phyloP scores from a whole-genome alignment of 2,888 invertebrate species.

The Pristionchus maxplancki region DNA sequence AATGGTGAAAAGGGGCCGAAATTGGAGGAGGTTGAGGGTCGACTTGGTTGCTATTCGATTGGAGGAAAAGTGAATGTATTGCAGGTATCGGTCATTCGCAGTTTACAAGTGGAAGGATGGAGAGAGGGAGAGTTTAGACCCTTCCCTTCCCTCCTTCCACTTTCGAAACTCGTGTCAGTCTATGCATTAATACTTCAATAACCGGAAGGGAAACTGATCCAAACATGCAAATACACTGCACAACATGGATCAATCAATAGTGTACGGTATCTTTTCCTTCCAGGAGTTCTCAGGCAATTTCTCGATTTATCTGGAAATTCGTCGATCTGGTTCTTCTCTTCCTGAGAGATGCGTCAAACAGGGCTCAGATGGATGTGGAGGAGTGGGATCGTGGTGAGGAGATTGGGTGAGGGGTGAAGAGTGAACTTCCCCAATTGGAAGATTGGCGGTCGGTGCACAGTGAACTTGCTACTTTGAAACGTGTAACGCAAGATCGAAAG shows the following conservation, averaged over 20 bases:
- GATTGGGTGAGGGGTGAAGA: neutral
- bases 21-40: conserved; percentile 61
- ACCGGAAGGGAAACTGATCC: conserved; percentile 28
- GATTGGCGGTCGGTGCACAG: neutral
- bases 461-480: neutral
- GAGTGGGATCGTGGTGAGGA: conserved; percentile 74
- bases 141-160: neutral
- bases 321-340: conserved; percentile 73
- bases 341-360: conserved; percentile 74
- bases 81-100: conserved; percentile 55
- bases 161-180: conserved; percentile 34
- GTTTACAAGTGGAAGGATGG: conserved; percentile 20
- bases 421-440: neutral
- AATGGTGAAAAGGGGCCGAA: conserved; percentile 72
- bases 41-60: conserved; percentile 66
- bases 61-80: conserved; percentile 74
- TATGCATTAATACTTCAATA: conserved; percentile 2
- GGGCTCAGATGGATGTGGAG: conserved; percentile 73
- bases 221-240: neutral
- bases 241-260: neutral
- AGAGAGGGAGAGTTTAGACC: neutral
- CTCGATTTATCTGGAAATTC: conserved; percentile 74
- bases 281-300: conserved; percentile 76
- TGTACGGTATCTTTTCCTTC: conserved; percentile 5
- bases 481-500: neutral